phyloP scores from a whole-genome alignment of 92 coral and sea anemone genomes.

The Porites divaricata region DNA sequence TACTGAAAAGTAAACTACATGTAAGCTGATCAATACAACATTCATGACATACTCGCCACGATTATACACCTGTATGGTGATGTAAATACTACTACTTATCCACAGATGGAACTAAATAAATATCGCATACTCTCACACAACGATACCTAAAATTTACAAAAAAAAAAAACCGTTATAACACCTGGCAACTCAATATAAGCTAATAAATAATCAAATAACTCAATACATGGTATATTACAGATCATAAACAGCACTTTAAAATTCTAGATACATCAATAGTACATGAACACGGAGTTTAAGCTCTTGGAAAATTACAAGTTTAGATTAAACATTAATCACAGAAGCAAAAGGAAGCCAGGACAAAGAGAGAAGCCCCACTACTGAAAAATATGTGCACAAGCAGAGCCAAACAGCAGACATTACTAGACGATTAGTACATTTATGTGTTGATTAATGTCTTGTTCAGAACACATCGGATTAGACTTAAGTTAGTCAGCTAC shows the following conservation, averaged over 20 bases:
- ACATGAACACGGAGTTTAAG: no score
- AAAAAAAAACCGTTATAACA: not conserved
- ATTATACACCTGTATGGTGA: not conserved
- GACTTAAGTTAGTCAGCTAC: no score
- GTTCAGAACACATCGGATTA: no score
- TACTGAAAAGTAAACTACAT: not conserved
- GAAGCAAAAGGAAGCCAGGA: no score
- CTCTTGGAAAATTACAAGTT: no score
- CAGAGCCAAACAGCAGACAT: no score
- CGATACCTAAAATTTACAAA: not conserved
- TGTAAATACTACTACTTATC: not conserved
- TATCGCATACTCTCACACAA: not conserved
- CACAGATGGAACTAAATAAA: not conserved
- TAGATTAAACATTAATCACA: no score
- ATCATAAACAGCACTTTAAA: not conserved
- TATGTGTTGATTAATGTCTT: no score
- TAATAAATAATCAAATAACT: constrained; percentile 13
- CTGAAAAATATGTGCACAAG: no score
- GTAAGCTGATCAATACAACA: not conserved
- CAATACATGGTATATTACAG: not conserved
- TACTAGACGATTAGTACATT: no score
- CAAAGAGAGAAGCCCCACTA: no score
- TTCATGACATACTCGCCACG: not conserved
- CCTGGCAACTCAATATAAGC: not conserved
- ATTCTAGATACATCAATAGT: not conserved